Evolutionary conservation across 2,888 invertebrate species (phyloP).

Genomic region (Crocallis elinguaria): DNA sequence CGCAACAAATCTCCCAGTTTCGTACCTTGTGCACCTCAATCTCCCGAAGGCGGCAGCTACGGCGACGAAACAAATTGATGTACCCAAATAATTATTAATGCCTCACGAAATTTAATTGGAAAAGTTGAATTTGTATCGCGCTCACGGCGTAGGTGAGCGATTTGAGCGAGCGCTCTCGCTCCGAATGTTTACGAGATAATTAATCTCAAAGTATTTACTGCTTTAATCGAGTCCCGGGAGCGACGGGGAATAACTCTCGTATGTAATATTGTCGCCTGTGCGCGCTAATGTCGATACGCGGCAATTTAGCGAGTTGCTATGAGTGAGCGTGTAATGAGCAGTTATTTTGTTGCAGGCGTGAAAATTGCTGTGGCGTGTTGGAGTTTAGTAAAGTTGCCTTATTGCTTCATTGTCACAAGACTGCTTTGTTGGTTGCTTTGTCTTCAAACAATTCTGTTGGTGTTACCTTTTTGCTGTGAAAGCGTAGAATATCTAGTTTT

Average conservation of each 20-base stretch:
- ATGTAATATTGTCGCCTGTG: conserved; percentile 75
- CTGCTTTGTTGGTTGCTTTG: not conserved
- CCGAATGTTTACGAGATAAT: conserved; percentile 85
- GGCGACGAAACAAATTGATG: conserved; percentile 85
- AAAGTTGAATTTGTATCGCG: conserved; percentile 85
- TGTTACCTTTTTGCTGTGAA: too few species aligned
- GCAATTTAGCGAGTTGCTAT: conserved; percentile 37
- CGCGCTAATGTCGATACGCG: conserved; percentile 40
- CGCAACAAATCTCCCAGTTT: conserved; percentile 41
- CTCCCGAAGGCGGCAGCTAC: conserved; percentile 62
- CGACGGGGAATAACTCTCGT: conserved; percentile 81
- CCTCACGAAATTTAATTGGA: conserved; percentile 86
- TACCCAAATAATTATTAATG: conserved; percentile 86
- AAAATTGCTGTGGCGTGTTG: conserved; percentile 17
- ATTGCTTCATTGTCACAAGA: not conserved
- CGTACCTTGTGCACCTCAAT: conserved; percentile 41
- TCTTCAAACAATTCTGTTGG: too few species aligned
- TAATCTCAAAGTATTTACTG: conserved; percentile 85
- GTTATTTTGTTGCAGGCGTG: conserved; percentile 30
- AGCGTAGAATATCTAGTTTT: too few species aligned
- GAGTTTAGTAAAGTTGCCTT: not conserved
- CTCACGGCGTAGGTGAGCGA: conserved; percentile 84
- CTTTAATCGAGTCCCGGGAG: conserved; percentile 81
- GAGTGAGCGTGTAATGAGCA: conserved; percentile 36
- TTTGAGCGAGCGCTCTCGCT: conserved; percentile 71